Percentiles rank a stretch among this genome's conserved stretches.
Evolutionary conservation across 2,113 vertebrate genomes (phyloP).

Genomic region (Rutilus rutilus): DNA sequence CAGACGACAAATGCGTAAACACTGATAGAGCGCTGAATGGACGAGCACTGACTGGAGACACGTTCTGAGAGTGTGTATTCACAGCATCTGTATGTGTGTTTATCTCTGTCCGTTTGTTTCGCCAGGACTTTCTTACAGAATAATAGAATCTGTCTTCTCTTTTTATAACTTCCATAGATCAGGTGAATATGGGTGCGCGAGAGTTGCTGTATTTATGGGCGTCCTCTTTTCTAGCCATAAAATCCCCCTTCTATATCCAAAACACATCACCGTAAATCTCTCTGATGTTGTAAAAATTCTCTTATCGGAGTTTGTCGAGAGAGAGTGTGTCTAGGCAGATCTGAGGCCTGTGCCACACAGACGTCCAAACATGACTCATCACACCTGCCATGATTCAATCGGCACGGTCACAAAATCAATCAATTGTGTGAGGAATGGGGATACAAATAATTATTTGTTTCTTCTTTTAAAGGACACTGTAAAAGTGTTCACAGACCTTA

Average conservation of each 20-base stretch:
- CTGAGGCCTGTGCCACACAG: conserved; percentile 4
- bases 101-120: conserved; percentile 7
- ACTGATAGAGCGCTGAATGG: conserved; percentile 62
- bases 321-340: conserved; percentile 26
- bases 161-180: conserved; percentile 4
- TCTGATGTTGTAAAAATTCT: conserved; percentile 22
- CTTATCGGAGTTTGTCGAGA: conserved; percentile 26
- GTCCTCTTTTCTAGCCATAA: not conserved
- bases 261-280: conserved; percentile 40
- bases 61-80: conserved; percentile 44
- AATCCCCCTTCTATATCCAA: not conserved
- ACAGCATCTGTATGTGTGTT: conserved; percentile 38
- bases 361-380: conserved; percentile 32
- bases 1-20: conserved; percentile 15
- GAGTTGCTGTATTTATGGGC: conserved; percentile 24
- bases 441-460: conserved; percentile 15
- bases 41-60: conserved; percentile 54
- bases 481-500: not conserved
- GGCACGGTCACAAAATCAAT: conserved; percentile 8
- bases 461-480: conserved; percentile 1
- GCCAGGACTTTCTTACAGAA: conserved; percentile 22
- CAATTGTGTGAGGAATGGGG: not conserved
- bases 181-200: conserved; percentile 13
- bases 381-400: conserved; percentile 54
- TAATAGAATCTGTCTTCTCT: not conserved